Evolutionary conservation across 2,888 invertebrate genomes (phyloP).

Genomic region (Pomacea canaliculata): DNA sequence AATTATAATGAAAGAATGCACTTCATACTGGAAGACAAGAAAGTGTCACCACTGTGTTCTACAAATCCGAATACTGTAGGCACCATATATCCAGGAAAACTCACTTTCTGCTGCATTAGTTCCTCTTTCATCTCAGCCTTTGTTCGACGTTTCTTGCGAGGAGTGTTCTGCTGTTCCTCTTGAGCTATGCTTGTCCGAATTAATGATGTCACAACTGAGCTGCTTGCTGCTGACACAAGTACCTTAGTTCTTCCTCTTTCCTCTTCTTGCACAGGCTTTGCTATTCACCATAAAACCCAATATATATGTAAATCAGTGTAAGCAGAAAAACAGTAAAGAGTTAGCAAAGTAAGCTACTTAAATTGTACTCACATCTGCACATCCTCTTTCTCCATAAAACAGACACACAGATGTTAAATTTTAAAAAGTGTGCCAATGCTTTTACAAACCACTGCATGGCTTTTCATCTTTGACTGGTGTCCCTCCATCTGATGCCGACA

Average conservation of each 20-base stretch:
- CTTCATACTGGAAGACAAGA: too few relatives aligned
- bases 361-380: too few relatives aligned
- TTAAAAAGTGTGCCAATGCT: too few relatives aligned
- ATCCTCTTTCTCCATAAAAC: too few relatives aligned
- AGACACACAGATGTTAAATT: too few relatives aligned
- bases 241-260: conserved; percentile 1
- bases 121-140: conserved; percentile 65
- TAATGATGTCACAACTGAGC: conserved; percentile 15
- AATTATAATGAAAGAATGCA: too few relatives aligned
- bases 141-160: conserved; percentile 45
- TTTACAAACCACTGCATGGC: neutral
- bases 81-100: neutral
- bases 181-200: neutral
- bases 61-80: too few relatives aligned
- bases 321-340: too few relatives aligned
- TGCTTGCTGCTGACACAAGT: neutral
- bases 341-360: too few relatives aligned
- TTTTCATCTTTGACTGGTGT: conserved; percentile 10
- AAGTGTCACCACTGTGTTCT: too few relatives aligned
- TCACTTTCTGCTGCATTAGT: conserved; percentile 63
- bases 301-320: too few relatives aligned
- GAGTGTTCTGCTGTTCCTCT: conserved; percentile 11
- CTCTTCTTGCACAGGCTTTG: conserved; percentile 24
- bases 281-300: conserved; percentile 5
- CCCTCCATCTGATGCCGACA: conserved; percentile 3